These are phyloP conservation scores for Drosophila differens DNA, from an alignment of 2,888 invertebrate species.

Conservation along the genomic window DNA sequence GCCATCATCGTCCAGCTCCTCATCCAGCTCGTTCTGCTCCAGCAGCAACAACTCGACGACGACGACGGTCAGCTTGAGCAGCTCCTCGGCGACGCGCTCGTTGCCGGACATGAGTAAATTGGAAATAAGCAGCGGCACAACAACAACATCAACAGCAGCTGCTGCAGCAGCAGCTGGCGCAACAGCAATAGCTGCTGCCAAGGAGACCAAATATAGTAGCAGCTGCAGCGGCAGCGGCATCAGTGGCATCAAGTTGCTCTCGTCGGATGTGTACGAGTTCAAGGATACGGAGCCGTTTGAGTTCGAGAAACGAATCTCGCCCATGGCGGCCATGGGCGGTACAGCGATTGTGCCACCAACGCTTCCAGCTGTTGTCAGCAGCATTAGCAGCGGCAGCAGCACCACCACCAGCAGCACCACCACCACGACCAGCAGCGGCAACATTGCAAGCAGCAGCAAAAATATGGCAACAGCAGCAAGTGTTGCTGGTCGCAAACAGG, in stretches of 20 bases:
- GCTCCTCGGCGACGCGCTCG: slow-evolving; percentile 75
- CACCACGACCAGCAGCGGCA: background rate
- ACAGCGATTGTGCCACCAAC: slow-evolving; percentile 37
- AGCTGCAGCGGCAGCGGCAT: slow-evolving; percentile 21
- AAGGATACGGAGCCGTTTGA: slow-evolving; percentile 96
- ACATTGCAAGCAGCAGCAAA: background rate
- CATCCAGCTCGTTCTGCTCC: slow-evolving; percentile 79
- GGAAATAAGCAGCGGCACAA: slow-evolving; percentile 77
- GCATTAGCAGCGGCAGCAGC: background rate
- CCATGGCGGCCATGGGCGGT: slow-evolving; percentile 58
- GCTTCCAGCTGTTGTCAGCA: slow-evolving; percentile 8
- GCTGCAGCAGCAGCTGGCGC: background rate
- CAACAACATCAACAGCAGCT: slow-evolving; percentile 20
- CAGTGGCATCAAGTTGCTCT: slow-evolving; percentile 51
- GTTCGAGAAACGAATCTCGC: slow-evolving; percentile 89
- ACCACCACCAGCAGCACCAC: background rate
- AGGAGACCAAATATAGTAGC: slow-evolving; percentile 43
- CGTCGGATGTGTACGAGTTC: slow-evolving; percentile 92
- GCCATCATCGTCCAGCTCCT: slow-evolving; percentile 77
- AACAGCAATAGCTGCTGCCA: background rate
- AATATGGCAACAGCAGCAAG: background rate
- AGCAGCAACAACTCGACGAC: slow-evolving; percentile 60
- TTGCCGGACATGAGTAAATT: slow-evolving; percentile 83
- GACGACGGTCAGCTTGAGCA: slow-evolving; percentile 50
- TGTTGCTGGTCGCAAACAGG: slow-evolving; percentile 50